Percentiles rank a stretch among this genome's conserved stretches.
These are phyloP conservation scores for Hemicordylus capensis DNA, from an alignment of 2,113 vertebrate species.

Conservation along the genomic window DNA sequence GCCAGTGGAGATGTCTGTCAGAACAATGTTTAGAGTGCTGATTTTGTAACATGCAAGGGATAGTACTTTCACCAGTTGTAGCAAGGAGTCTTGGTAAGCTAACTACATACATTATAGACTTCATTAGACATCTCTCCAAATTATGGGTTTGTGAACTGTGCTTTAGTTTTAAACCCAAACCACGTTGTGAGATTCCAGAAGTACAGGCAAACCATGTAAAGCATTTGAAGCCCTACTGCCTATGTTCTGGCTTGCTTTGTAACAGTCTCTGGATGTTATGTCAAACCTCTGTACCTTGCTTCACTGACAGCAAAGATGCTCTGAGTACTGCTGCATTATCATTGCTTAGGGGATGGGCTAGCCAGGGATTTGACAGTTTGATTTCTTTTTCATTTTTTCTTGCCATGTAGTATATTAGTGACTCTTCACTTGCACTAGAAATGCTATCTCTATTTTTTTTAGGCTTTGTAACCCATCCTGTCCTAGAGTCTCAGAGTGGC, in stretches of 20 bases:
- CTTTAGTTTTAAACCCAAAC: neutral
- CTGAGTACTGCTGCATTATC: neutral
- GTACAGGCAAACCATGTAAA: neutral
- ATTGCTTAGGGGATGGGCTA: no score
- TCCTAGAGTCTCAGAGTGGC: neutral
- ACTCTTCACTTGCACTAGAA: no score
- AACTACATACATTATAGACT: neutral
- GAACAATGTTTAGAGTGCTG: neutral
- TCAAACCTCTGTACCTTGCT: neutral
- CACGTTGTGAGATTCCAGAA: neutral
- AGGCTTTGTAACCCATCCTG: neutral
- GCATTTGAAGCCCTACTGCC: neutral
- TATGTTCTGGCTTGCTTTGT: neutral
- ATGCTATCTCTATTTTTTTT: neutral
- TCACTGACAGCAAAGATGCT: neutral
- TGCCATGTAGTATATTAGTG: neutral
- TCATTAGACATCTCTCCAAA: neutral
- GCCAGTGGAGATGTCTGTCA: neutral
- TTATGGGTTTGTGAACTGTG: neutral
- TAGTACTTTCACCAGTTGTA: neutral
- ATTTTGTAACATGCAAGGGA: neutral
- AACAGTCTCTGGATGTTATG: neutral
- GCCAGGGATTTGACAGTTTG: neutral
- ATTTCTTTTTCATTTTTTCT: neutral
- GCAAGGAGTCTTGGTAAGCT: neutral